Percentiles rank a stretch among this genome's conserved stretches.
These are phyloP conservation scores for Ceyx cyanopectus DNA, from an alignment of 2,113 vertebrate species.

Conservation along the genomic window DNA sequence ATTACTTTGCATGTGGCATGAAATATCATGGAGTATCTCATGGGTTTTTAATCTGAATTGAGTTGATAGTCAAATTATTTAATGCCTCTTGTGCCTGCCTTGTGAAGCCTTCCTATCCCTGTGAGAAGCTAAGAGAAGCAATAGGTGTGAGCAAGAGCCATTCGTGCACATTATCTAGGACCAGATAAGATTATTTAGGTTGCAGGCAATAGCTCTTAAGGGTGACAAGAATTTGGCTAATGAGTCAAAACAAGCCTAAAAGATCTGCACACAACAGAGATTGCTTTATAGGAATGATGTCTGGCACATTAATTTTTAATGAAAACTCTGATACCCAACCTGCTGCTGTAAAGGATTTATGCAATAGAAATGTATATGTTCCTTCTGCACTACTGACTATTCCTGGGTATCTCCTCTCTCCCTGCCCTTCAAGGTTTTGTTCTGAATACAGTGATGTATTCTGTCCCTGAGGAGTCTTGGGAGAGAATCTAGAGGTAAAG, in stretches of 20 bases:
- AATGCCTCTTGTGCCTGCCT: not conserved
- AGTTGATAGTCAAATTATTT: not conserved
- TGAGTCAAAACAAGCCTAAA: not conserved
- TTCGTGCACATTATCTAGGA: not conserved
- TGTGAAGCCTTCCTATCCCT: not conserved
- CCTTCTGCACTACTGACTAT: not conserved
- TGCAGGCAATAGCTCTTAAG: not conserved
- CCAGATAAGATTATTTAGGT: not conserved
- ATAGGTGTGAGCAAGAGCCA: not conserved
- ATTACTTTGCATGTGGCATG: not conserved
- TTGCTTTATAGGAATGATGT: not conserved
- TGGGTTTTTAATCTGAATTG: not conserved
- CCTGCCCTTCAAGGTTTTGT: not conserved
- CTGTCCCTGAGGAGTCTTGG: not conserved
- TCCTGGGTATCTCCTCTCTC: not conserved
- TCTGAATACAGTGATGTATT: not conserved
- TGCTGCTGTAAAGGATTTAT: not conserved
- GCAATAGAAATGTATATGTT: not conserved
- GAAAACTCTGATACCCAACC: not conserved
- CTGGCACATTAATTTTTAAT: not conserved
- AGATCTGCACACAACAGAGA: not conserved
- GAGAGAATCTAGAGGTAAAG: constrained; percentile 46
- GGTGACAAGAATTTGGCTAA: not conserved
- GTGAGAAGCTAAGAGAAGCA: not conserved
- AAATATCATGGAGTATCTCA: not conserved